Percentiles rank a stretch among this genome's conserved stretches.
These are phyloP conservation scores for Napeogenes sylphis DNA, from an alignment of 2,888 invertebrate genomes.

Conservation along the genomic window DNA sequence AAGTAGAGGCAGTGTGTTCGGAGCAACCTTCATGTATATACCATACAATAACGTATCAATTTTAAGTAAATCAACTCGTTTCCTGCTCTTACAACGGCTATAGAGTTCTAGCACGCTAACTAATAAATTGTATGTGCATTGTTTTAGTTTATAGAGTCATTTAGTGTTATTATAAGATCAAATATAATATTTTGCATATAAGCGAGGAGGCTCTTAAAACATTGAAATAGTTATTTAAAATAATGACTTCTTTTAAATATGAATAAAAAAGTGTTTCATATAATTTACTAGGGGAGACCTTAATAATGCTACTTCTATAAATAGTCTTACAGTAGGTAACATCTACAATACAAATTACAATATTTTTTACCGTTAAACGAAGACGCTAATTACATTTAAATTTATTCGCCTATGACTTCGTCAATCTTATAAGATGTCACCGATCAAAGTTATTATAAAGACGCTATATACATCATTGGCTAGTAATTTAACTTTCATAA, in stretches of 20 bases:
- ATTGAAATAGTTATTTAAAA: no score
- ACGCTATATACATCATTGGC: conserved; percentile 30
- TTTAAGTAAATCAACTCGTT: conserved; percentile 49
- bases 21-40: conserved; percentile 23
- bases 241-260: no score
- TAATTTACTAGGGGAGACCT: no score
- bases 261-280: no score
- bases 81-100: conserved; percentile 52
- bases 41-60: conserved; percentile 43
- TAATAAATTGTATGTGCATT: no score
- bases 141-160: no score
- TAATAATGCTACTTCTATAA: no score
- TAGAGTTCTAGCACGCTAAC: no score
- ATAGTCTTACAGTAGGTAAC: no score
- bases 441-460: conserved; percentile 37
- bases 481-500: conserved; percentile 67
- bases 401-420: conserved; percentile 40
- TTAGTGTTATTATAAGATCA: no score
- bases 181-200: no score
- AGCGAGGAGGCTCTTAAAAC: no score
- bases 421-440: conserved; percentile 35
- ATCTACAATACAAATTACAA: not conserved
- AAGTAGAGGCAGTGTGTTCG: conserved; percentile 21
- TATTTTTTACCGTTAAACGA: conserved; percentile 9
- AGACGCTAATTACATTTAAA: conserved; percentile 37